Conservation (phyloP, 2,797 vertebrate species). For the Hippoglossus hippoglossus region DNA sequence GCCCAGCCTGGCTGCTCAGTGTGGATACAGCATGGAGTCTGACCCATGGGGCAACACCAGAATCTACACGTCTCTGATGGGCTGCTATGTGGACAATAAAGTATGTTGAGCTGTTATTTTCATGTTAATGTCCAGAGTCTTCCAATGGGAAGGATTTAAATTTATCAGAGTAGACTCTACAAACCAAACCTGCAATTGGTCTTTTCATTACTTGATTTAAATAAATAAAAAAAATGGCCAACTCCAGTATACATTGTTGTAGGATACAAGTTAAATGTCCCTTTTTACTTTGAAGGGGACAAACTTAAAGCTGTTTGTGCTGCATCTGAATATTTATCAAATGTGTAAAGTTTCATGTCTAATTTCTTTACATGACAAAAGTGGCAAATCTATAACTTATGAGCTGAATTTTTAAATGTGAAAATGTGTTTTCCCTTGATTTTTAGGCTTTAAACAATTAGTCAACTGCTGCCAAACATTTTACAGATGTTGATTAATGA, state of each 20-base stretch:
- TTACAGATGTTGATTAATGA: background rate
- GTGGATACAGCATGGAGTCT: constrained; percentile 85
- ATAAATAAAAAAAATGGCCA: too few relatives aligned
- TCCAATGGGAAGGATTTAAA: background rate
- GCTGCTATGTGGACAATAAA: constrained; percentile 81
- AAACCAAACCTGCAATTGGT: too few relatives aligned
- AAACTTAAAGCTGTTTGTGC: background rate
- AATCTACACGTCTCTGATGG: constrained; percentile 83
- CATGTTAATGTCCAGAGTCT: too few relatives aligned
- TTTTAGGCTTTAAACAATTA: too few relatives aligned
- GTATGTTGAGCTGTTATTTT: constrained; percentile 53
- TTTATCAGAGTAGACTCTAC: background rate
- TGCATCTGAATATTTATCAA: background rate
- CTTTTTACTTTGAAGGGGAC: background rate
- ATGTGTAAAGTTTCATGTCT: background rate
- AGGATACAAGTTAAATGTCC: too few relatives aligned
- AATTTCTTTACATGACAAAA: too few relatives aligned
- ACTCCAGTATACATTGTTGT: too few relatives aligned
- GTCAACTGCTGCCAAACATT: background rate
- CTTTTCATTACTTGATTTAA: too few relatives aligned
- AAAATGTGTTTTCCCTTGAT: too few relatives aligned
- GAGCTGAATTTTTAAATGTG: too few relatives aligned
- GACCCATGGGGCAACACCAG: constrained; percentile 81
- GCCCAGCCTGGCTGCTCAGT: constrained; percentile 80
- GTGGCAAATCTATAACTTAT: too few relatives aligned